Conservation (phyloP, 2,113 vertebrate species). For the Glareola pratincola region DNA sequence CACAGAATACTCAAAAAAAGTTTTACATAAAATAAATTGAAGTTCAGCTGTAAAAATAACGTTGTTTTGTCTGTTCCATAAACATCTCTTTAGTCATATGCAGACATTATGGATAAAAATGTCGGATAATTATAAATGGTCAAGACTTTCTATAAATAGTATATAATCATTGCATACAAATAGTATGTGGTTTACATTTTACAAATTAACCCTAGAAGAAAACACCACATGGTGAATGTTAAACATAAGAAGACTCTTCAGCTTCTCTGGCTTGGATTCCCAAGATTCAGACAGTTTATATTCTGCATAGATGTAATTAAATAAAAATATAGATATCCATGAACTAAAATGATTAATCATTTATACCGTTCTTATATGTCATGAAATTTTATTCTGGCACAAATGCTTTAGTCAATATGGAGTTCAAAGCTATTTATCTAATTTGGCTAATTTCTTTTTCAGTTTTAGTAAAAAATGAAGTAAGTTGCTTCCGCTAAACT, state of each 20-base stretch:
- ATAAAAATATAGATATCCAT: conserved; percentile 49
- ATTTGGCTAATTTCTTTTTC: conserved; percentile 54
- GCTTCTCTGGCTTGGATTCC: conserved; percentile 54
- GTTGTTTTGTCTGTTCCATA: conserved; percentile 14
- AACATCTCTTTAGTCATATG: background rate
- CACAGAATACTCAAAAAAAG: background rate
- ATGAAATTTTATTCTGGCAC: conserved; percentile 54
- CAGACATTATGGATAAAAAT: conserved; percentile 42
- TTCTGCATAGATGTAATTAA: conserved; percentile 42
- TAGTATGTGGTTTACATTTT: conserved; percentile 59
- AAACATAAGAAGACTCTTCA: conserved; percentile 49
- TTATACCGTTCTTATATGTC: conserved; percentile 8
- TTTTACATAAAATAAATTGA: background rate
- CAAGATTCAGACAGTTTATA: conserved; percentile 46
- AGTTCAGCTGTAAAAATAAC: background rate
- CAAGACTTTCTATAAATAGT: conserved; percentile 62
- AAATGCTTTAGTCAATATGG: conserved; percentile 49
- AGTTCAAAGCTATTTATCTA: conserved; percentile 56
- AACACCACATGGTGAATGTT: conserved; percentile 66
- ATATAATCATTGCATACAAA: conserved; percentile 22
- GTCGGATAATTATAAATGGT: conserved; percentile 56
- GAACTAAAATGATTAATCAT: conserved; percentile 44
- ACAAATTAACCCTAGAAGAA: conserved; percentile 66
- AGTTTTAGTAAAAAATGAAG: conserved; percentile 39
- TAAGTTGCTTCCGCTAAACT: background rate